phyloP scores from a whole-genome alignment of 2,797 vertebrate genomes.

The Micropoecilia bifurca region DNA sequence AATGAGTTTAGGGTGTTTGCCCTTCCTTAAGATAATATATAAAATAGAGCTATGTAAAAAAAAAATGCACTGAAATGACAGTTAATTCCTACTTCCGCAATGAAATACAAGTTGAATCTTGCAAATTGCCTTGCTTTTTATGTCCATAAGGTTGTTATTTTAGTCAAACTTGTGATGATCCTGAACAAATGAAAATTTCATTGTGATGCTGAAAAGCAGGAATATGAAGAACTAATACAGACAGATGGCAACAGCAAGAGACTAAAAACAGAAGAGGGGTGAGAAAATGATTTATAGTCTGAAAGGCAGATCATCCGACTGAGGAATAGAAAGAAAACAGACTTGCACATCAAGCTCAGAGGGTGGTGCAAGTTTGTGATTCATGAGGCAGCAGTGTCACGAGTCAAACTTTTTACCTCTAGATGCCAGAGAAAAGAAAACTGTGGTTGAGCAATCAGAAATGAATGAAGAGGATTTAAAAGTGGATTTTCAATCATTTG shows the following conservation, averaged over 20 bases:
- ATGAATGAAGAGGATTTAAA: slow-evolving; percentile 4
- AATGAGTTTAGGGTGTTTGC: not conserved
- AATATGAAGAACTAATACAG: slow-evolving; percentile 8
- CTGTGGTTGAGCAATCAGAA: slow-evolving; percentile 1
- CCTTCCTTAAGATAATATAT: not conserved
- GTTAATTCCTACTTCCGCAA: no score
- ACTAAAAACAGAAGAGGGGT: slow-evolving; percentile 12
- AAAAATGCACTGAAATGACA: not conserved
- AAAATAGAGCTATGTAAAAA: not conserved
- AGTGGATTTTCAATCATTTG: slow-evolving; percentile 24
- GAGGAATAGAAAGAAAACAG: slow-evolving; percentile 32
- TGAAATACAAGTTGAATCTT: not conserved
- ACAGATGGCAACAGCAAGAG: slow-evolving; percentile 10
- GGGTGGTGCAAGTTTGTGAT: slow-evolving; percentile 37
- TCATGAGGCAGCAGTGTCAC: slow-evolving; percentile 46
- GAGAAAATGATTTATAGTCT: slow-evolving; percentile 31
- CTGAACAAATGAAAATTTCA: slow-evolving; percentile 2
- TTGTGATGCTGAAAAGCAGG: slow-evolving; percentile 9
- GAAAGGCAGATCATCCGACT: slow-evolving; percentile 15
- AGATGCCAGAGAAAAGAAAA: slow-evolving; percentile 26
- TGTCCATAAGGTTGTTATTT: not conserved
- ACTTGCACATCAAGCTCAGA: slow-evolving; percentile 49
- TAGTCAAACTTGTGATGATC: not conserved
- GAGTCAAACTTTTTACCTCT: slow-evolving; percentile 47
- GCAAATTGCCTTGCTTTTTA: not conserved